Percentiles rank a stretch among this genome's conserved stretches.
Conservation (phyloP, 2,888 invertebrate species). For the Cybosia mesomella region DNA sequence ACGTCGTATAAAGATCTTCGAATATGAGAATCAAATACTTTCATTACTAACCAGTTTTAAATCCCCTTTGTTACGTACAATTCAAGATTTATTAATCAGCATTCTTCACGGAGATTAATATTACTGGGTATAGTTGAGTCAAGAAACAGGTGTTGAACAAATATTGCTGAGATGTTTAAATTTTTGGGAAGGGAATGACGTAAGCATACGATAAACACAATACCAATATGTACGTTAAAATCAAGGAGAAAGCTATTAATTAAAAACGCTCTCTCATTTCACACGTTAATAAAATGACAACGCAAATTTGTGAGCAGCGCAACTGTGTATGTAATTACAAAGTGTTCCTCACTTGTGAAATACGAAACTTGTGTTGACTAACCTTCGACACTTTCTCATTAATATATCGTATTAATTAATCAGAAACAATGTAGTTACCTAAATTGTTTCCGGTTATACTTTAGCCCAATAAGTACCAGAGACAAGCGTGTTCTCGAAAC, state of each 20-base stretch:
- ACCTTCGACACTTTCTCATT: conserved; percentile 69
- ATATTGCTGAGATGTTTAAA: conserved; percentile 30
- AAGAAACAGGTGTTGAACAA: conserved; percentile 46
- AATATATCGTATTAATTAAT: conserved; percentile 77
- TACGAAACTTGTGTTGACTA: conserved; percentile 72
- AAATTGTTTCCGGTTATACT: background rate
- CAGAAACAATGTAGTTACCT: conserved; percentile 50
- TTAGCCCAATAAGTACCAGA: background rate
- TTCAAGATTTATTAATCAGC: conserved; percentile 44
- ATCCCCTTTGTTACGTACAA: conserved; percentile 45
- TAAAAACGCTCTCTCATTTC: conserved; percentile 77
- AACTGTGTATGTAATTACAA: conserved; percentile 75
- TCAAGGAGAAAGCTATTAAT: conserved; percentile 79
- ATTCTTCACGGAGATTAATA: conserved; percentile 44
- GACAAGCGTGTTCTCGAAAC: conserved; percentile 29
- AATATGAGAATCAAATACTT: conserved; percentile 41
- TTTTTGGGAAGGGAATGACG: conserved; percentile 35
- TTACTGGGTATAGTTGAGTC: conserved; percentile 31
- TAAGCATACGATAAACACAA: conserved; percentile 46
- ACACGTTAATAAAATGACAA: conserved; percentile 76
- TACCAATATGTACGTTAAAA: conserved; percentile 55
- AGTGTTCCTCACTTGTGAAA: conserved; percentile 70
- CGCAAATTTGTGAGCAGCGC: conserved; percentile 70
- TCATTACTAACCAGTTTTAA: conserved; percentile 44
- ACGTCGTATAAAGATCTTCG: conserved; percentile 33